Conservation (phyloP, 37 sponge, comb jelly and placozoan genomes). For the Oopsacas minuta region DNA sequence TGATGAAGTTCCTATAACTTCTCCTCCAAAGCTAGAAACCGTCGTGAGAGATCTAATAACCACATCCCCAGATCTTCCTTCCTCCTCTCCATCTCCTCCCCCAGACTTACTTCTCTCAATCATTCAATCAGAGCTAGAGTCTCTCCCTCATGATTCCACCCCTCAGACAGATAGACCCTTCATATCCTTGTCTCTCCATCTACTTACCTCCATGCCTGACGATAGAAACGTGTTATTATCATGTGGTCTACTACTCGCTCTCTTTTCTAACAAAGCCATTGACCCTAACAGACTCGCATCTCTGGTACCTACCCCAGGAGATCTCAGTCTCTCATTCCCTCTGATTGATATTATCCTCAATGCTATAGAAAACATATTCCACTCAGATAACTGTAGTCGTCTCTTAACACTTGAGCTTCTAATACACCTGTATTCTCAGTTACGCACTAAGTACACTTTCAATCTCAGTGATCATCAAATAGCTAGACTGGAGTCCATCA, state of each 20-base stretch:
- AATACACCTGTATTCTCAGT: neutral
- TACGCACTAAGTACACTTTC: neutral
- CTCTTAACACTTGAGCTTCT: neutral
- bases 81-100: neutral
- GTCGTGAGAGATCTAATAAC: neutral
- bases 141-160: neutral
- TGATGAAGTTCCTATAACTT: neutral
- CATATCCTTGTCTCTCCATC: neutral
- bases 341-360: neutral
- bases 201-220: neutral
- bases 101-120: neutral
- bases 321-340: neutral
- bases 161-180: neutral
- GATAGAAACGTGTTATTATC: neutral
- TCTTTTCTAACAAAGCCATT: neutral
- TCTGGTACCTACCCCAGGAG: neutral
- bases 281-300: neutral
- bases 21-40: neutral
- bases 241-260: neutral
- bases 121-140: neutral
- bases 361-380: neutral
- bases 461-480: neutral
- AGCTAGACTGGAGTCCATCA: slow-evolving; percentile 17
- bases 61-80: neutral
- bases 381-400: neutral